phyloP scores from a whole-genome alignment of 1,140 invertebrate genomes.

The Trichomalopsis sarcophagae region DNA sequence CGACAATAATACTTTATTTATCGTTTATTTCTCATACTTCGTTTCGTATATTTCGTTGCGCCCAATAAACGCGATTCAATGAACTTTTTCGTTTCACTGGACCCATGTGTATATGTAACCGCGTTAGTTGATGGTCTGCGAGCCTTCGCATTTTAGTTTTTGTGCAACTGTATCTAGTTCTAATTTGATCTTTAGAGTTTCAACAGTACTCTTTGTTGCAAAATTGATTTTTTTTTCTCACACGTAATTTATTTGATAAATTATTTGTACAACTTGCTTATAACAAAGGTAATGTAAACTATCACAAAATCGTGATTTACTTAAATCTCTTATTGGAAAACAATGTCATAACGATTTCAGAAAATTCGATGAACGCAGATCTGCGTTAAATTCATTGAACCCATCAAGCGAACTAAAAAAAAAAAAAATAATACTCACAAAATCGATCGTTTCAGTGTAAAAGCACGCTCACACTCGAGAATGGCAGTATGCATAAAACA shows the following conservation, averaged over 20 bases:
- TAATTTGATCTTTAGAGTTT: background rate
- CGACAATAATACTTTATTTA: conserved; percentile 60
- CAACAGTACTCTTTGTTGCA: background rate
- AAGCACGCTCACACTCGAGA: background rate
- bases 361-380: background rate
- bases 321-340: background rate
- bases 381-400: background rate
- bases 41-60: conserved; percentile 51
- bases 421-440: background rate
- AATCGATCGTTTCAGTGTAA: background rate
- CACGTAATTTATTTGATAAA: conserved; percentile 4
- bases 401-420: background rate
- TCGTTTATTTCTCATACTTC: conserved; percentile 53
- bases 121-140: conserved; percentile 74
- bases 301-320: background rate
- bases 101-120: conserved; percentile 49
- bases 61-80: conserved; percentile 46
- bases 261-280: background rate
- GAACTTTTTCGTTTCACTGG: conserved; percentile 53
- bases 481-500: conserved; percentile 28
- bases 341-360: background rate
- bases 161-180: conserved; percentile 57
- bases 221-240: background rate
- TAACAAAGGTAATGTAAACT: background rate
- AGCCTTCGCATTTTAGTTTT: conserved; percentile 57